Evolutionary conservation across 2,888 invertebrate species (phyloP), one percentile per base, ranked within the genome.

Genomic region (Chrysina gloriosa): DNA sequence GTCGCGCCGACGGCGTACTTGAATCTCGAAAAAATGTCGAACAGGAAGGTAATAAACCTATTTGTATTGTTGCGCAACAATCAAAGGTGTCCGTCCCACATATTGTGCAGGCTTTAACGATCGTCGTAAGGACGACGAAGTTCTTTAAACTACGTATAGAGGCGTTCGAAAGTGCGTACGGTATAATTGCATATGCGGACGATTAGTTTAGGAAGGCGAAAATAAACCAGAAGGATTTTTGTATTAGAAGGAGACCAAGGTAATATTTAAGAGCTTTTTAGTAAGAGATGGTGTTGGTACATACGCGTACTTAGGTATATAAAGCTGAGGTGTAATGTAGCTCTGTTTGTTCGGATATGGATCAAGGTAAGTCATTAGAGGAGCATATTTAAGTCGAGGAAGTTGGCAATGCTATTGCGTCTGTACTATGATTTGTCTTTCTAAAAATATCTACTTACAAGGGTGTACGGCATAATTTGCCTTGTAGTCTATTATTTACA

Each of bases 31-130:
- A 58, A 58, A 58, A 58, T 39, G n/a, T 6, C 25, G 11, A 58
- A 39, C 58, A 58, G 58, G 58, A 58, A 58, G 58, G 58, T 39
- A 58, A 58, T 39, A 58, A 58, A 58, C 58, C 58, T 58, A 58
- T 58, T 58, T 58, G 58, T 58, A 39, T 16, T 25, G 39, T 58
- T 58, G 58, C 58, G 36, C 39, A 58, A 58, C 58, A 39, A 58
- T 36, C 36, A 39, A 58, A 58, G 39, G 23, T 58, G 58, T 39
- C 58, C 42, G 58, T 58, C 58, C 58, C 25, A 58, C 39, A 39
- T 54, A 58, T 25, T 3, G 58, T 25, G 11, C 39, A 14, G 25
- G 14, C 23, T 27, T 3, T 11, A 23, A 58, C 25, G 58, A 25
- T 50, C 50, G 14, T 11, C 29, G 29, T 27, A 50, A 27, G 27